phyloP scores from a whole-genome alignment of 2,797 vertebrate species.

The Myotis findleyi region DNA sequence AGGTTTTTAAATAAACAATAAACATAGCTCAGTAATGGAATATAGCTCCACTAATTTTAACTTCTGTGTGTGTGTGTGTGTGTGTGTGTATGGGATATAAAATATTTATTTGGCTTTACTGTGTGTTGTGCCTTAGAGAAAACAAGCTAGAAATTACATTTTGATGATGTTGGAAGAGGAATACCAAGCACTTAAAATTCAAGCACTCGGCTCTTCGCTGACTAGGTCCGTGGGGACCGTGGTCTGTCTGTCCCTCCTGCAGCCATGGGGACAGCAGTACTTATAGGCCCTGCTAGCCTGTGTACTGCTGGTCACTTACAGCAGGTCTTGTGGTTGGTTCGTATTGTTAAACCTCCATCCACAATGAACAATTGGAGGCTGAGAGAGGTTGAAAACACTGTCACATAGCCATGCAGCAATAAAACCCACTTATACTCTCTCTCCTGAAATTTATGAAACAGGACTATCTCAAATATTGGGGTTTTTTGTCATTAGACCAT shows the following conservation, averaged over 20 bases:
- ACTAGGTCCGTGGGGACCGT: too few relatives aligned
- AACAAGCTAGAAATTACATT: not conserved
- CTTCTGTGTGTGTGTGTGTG: not conserved
- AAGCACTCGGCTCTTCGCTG: not conserved
- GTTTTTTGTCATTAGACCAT: not conserved
- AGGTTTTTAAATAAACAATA: constrained; percentile 25
- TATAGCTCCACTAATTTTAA: constrained; percentile 15
- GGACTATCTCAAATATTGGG: not conserved
- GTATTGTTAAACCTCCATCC: too few relatives aligned
- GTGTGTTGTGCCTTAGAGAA: not conserved
- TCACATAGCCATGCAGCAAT: not conserved
- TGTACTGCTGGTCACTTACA: too few relatives aligned
- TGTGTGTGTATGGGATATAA: not conserved
- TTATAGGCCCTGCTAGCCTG: too few relatives aligned
- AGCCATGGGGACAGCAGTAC: too few relatives aligned
- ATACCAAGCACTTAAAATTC: not conserved
- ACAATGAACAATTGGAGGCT: too few relatives aligned
- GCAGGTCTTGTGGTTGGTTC: too few relatives aligned
- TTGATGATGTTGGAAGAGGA: not conserved
- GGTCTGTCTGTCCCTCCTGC: too few relatives aligned
- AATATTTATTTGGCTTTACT: constrained; percentile 17
- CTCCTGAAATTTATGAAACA: not conserved
- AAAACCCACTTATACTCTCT: not conserved
- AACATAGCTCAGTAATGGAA: not conserved
- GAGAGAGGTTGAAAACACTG: too few relatives aligned